Evolutionary conservation across 92 coral and sea anemone genomes (phyloP), one percentile per base, ranked within the genome.

Genomic region (Chrysogorgia sp.): DNA sequence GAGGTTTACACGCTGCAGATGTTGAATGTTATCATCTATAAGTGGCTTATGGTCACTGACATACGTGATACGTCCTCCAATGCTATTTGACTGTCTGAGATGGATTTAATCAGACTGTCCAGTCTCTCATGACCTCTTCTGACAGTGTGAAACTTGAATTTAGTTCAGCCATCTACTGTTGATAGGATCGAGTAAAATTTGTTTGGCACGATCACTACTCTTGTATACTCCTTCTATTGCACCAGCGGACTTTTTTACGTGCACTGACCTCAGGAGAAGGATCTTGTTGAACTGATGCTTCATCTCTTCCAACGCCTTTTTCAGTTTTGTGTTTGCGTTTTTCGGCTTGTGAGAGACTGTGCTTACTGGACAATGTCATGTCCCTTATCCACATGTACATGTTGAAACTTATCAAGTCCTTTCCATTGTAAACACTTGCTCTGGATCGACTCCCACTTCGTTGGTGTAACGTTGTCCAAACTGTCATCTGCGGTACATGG

Each of bases 371-470:
- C 28, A 57, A 20, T 57, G 28, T 57, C 2, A 28, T 57, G 63
- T 57, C 2, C 28, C 63, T 13, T 10, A 57, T 57, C 29, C 2
- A 57, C 63, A 57, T 57, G 6, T 10, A 57, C 63, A 57, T 57
- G 7, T 17, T 57, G 63, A 57, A 57, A 57, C 63, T 20, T 7
- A 57, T 21, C 63, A 57, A 57, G 63, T 57, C 63, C 63, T 57
- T 57, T 57, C 24, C 63, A 57, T 57, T 57, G 12, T 57, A 57
- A 57, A 37, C 6, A 37, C 43, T 57, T 7, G 26, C 26, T 29
- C 3, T 57, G 63, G 63, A 57, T 21, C 10, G 63, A 57, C 63
- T 57, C 63, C 63, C 63, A 57, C 63, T 57, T 49, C 57, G 57
- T 49, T 49, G 17, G 57, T 49, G 57, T 49, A 49, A 49, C 22